Evolutionary conservation across 1,140 invertebrate species (phyloP).

Genomic region (Eufriesea mexicana): DNA sequence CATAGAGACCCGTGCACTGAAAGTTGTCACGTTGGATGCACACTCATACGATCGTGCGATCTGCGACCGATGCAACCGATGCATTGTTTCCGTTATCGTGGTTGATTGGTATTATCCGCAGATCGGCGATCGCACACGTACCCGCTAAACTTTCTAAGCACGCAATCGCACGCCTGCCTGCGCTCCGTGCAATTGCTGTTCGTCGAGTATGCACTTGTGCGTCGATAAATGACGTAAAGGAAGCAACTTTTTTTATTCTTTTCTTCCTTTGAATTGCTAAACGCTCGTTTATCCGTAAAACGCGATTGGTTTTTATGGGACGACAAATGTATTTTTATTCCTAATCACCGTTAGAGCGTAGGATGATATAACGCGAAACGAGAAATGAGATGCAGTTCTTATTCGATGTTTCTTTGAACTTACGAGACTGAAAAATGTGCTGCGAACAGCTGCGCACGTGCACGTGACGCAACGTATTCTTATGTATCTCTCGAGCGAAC

Average conservation of each 20-base stretch:
- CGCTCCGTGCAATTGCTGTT: neutral
- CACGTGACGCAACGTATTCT: constrained; percentile 21
- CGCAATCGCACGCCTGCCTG: constrained; percentile 49
- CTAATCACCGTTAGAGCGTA: no score
- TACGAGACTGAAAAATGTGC: neutral
- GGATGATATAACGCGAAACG: neutral
- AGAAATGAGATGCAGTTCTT: constrained; percentile 10
- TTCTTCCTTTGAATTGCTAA: neutral
- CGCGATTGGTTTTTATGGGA: neutral
- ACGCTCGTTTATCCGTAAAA: neutral
- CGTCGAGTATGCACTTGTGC: constrained; percentile 18
- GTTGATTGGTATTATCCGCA: constrained; percentile 67
- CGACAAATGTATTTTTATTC: neutral
- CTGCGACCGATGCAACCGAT: constrained; percentile 48
- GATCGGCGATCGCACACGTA: constrained; percentile 58
- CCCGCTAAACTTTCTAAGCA: constrained; percentile 71
- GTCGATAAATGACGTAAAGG: constrained; percentile 36
- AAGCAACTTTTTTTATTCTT: no score
- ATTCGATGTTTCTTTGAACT: neutral
- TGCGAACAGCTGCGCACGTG: constrained; percentile 14
- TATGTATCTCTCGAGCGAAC: neutral
- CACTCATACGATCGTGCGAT: neutral
- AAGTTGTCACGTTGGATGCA: constrained; percentile 33
- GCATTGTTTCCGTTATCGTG: constrained; percentile 75
- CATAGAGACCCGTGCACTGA: neutral